Base-by-base conservation (phyloP, 2,888 invertebrate species). In the Chouioia cunea region DNA sequence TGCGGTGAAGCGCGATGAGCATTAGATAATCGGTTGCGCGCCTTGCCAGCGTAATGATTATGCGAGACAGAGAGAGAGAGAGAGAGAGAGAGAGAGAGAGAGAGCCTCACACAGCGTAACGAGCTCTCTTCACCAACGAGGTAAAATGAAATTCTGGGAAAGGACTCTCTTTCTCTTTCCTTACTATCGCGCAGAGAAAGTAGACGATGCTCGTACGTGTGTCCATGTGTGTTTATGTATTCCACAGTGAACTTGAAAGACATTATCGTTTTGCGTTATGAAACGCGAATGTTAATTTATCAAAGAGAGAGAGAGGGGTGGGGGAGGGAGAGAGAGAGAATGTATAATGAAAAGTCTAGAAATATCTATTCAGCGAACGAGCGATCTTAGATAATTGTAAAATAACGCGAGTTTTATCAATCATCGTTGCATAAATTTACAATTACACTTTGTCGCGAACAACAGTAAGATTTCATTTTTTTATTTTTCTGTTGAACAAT, bases 131-230 rank as follows among this genome's bases (percentile, higher is more conserved):
- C 10, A 46, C 22, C 65, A 60, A 44, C 36, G 71, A 73, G 76
- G 77, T 74, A 73, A 77, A 77, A 75, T 76, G 72, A 75, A 76
- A 75, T 76, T 75, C 73, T 74, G 67, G 59, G 73, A 74, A 76
- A 74, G 74, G 70, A 70, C 53, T 52, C 62, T 74, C 74, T 73
- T 74, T 73, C 73, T 73, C 63, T 76, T 75, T 74, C 76, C 76
- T 76, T 77, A 76, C 74, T 74, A n/a, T 48, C 6, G 46, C 27
- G 52, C 23, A 54, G 71, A 62, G 71, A 71, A 71, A 71, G 71
- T 71, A 66, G 66, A 63, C 66, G 15, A 36, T 36, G 18, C 16
- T 2, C 52, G 47, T n/a, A n/a, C n/a, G 6, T n/a, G n/a, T 22
- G 44, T 0, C 14, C 50, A 20, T 15, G 27, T n/a, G 36, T 18